Evolutionary conservation across 2,113 vertebrate species (phyloP).

Genomic region (Ondatra zibethicus): DNA sequence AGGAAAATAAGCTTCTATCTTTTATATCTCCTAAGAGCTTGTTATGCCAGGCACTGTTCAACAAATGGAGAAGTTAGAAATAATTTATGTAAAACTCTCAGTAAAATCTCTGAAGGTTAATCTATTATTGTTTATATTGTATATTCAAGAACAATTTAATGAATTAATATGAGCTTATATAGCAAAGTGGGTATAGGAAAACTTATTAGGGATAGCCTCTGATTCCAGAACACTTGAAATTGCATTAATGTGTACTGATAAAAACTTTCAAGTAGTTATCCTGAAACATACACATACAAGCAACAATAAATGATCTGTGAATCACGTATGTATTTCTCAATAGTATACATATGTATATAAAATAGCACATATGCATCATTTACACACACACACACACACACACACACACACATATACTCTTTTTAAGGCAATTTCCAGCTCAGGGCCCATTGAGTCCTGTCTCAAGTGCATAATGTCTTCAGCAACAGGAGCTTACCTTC

Average conservation of each 20-base stretch:
- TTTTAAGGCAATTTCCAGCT: too few relatives aligned
- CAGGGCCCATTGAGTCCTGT: neutral
- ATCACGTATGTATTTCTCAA: too few relatives aligned
- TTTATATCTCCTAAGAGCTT: neutral
- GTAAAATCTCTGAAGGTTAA: neutral
- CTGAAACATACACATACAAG: neutral
- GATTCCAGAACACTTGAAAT: fast-evolving
- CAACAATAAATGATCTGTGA: too few relatives aligned
- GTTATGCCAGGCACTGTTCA: neutral
- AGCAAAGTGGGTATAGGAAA: neutral
- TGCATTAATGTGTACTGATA: neutral
- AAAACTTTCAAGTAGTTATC: neutral
- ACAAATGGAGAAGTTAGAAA: neutral
- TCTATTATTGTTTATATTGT: neutral
- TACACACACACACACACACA: too few relatives aligned
- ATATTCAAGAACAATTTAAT: neutral
- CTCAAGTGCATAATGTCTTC: neutral
- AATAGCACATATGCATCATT: too few relatives aligned
- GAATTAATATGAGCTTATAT: neutral
- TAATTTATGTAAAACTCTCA: neutral
- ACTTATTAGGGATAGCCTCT: neutral
- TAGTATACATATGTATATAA: too few relatives aligned
- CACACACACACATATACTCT: too few relatives aligned
- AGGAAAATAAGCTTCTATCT: neutral
- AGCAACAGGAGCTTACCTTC: neutral